phyloP scores from a whole-genome alignment of 2,888 invertebrate genomes.

The Epicampocera succincta region DNA sequence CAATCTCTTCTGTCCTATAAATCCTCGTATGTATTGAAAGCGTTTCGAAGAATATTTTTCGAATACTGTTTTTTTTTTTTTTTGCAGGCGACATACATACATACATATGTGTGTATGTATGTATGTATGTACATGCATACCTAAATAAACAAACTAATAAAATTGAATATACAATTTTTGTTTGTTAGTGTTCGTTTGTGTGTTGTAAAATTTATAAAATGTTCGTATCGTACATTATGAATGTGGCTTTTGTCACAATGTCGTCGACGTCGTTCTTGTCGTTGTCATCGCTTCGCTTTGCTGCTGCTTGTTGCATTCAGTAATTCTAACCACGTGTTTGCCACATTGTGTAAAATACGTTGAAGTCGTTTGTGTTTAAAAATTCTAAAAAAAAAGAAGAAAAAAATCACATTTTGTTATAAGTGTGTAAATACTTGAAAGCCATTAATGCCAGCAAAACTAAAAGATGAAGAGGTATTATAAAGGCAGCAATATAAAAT shows the following conservation, averaged over 20 bases:
- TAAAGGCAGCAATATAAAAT: constrained; percentile 12
- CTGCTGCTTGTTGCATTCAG: constrained; percentile 36
- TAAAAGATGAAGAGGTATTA: constrained; percentile 11
- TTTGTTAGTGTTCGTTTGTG: constrained; percentile 7
- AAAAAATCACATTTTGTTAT: constrained; percentile 39
- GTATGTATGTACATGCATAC: not conserved
- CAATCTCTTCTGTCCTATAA: too few species aligned
- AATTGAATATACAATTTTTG: not conserved
- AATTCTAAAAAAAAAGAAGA: not conserved
- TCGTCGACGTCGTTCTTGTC: not conserved
- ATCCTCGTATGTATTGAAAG: too few species aligned
- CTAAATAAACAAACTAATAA: not conserved
- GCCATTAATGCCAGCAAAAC: constrained; percentile 44
- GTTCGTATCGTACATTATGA: not conserved
- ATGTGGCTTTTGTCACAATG: constrained; percentile 5
- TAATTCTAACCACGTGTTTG: constrained; percentile 68
- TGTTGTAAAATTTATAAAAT: not conserved
- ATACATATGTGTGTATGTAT: too few species aligned
- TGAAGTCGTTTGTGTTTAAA: constrained; percentile 25
- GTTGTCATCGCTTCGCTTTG: not conserved
- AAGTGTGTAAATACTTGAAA: constrained; percentile 21
- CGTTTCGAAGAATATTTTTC: too few species aligned
- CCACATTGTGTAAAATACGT: constrained; percentile 58
- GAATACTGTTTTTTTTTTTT: too few species aligned
- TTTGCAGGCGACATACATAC: too few species aligned